These are phyloP conservation scores for Lepidocyrtoides sp. DNA, from an alignment of 2,888 invertebrate genomes.

Conservation along the genomic window DNA sequence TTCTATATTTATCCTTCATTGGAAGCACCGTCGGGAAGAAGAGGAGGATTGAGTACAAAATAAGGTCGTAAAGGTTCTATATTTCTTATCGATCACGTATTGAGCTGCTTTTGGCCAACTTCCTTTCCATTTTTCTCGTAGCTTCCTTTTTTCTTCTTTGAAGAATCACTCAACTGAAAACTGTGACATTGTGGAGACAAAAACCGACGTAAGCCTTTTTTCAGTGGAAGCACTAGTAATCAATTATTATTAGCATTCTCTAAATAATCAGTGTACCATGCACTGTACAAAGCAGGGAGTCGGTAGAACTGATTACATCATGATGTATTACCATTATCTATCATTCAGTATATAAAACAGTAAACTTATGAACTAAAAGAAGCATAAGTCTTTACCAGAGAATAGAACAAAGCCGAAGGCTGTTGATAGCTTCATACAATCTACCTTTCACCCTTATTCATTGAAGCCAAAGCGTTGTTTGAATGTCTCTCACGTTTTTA, in stretches of 20 bases:
- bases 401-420: slow-evolving; percentile 3
- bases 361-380: too few relatives aligned
- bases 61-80: too few relatives aligned
- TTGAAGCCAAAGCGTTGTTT: neutral
- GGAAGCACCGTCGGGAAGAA: neutral
- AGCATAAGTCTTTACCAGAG: neutral
- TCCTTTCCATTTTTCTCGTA: too few relatives aligned
- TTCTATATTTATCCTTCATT: too few relatives aligned
- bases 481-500: slow-evolving; percentile 53
- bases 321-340: neutral
- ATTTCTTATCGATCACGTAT: slow-evolving; percentile 15
- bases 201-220: slow-evolving; percentile 16
- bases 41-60: neutral
- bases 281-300: neutral
- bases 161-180: slow-evolving; percentile 57
- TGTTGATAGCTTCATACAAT: neutral
- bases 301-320: neutral
- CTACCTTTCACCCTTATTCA: neutral
- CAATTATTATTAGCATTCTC: slow-evolving; percentile 49
- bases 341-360: neutral
- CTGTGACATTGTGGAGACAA: slow-evolving; percentile 14
- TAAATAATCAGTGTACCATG: neutral
- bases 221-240: slow-evolving; percentile 35
- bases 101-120: neutral
- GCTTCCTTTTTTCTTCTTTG: slow-evolving; percentile 5